A percentile compares a stretch with the other conserved stretches of the same genome.
Conservation (phyloP, 2,888 invertebrate genomes). For the Venusia cambrica region DNA sequence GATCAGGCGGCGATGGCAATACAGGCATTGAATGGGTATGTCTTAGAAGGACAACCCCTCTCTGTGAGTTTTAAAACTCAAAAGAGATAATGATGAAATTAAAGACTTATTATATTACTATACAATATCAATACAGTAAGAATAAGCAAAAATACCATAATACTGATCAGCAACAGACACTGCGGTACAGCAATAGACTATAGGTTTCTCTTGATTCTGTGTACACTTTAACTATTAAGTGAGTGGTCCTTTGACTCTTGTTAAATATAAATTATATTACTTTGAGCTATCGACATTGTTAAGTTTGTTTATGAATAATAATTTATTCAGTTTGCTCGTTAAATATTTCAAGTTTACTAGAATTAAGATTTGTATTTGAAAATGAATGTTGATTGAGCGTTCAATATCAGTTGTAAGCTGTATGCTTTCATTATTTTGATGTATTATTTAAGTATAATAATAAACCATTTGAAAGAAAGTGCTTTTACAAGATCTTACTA, state of each 20-base stretch:
- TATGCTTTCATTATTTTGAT: conserved; percentile 77
- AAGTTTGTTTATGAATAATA: conserved; percentile 81
- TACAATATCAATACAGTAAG: conserved; percentile 78
- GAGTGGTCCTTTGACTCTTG: conserved; percentile 71
- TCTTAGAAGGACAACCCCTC: conserved; percentile 72
- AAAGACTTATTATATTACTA: conserved; percentile 58
- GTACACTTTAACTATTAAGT: conserved; percentile 53
- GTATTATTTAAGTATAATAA: conserved; percentile 80
- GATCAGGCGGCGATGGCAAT: conserved; percentile 80
- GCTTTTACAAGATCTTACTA: conserved; percentile 80
- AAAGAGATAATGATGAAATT: conserved; percentile 76
- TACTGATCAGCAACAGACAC: conserved; percentile 64
- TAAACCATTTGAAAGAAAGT: conserved; percentile 75
- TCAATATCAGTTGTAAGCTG: conserved; percentile 74
- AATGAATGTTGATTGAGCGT: conserved; percentile 74
- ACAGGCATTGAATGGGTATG: conserved; percentile 75
- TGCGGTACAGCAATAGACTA: conserved; percentile 52
- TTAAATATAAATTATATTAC: conserved; percentile 75
- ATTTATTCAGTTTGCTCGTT: conserved; percentile 82
- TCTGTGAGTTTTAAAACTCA: conserved; percentile 80
- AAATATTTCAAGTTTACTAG: conserved; percentile 81
- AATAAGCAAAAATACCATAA: conserved; percentile 64
- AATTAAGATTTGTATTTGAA: conserved; percentile 76
- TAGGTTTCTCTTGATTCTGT: conserved; percentile 52
- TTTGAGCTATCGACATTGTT: conserved; percentile 81